Conservation (phyloP, 2,888 invertebrate genomes). For the Pegoplata infirma region DNA sequence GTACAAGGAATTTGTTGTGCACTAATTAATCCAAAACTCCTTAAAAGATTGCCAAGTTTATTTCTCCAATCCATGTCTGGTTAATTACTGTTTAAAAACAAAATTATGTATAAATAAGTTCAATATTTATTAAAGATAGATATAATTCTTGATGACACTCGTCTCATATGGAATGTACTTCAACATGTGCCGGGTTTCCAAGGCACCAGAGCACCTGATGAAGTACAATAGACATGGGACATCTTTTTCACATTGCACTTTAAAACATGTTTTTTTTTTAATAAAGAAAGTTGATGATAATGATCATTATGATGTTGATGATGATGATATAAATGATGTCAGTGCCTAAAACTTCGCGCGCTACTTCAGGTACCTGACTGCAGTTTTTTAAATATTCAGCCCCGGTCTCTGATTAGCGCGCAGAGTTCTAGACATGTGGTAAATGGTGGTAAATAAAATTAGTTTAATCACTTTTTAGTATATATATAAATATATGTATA, state of each 20-base stretch:
- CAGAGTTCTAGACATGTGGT: slow-evolving; percentile 79
- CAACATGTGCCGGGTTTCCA: slow-evolving; percentile 97
- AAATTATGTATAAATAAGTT: too few species aligned
- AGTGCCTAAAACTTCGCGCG: slow-evolving; percentile 87
- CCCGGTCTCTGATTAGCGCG: slow-evolving; percentile 95
- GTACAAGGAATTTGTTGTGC: too few species aligned
- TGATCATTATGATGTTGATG: slow-evolving; percentile 21
- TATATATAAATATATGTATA: not conserved
- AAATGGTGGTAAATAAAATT: slow-evolving; percentile 18
- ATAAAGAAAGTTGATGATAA: slow-evolving; percentile 13
- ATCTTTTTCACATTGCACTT: slow-evolving; percentile 71
- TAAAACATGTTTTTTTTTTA: not conserved
- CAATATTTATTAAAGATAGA: not conserved
- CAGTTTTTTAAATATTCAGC: slow-evolving; percentile 81
- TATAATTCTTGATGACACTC: slow-evolving; percentile 57
- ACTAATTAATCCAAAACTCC: too few species aligned
- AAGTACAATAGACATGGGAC: slow-evolving; percentile 99
- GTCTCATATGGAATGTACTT: slow-evolving; percentile 97
- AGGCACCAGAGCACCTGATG: slow-evolving; percentile 99
- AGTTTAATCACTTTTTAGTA: not conserved
- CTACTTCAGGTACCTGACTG: slow-evolving; percentile 99
- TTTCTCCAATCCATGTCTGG: too few species aligned
- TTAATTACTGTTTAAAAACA: too few species aligned
- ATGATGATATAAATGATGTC: slow-evolving; percentile 73
- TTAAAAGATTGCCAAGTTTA: too few species aligned